Base-by-base conservation (phyloP, 1,140 invertebrate genomes). In the Cotesia chilonis region DNA sequence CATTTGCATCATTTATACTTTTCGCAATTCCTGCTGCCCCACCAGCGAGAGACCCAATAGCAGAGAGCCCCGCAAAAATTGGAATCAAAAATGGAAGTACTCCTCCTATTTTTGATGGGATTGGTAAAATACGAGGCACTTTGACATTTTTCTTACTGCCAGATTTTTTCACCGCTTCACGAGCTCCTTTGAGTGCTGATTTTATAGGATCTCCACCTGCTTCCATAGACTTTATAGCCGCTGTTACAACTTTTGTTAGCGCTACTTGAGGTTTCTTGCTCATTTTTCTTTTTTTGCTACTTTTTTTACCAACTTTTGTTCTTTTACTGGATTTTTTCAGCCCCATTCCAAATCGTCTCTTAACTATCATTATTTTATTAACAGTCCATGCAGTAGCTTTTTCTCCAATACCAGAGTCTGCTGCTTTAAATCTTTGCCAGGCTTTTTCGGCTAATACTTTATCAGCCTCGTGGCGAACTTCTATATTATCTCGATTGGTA, bases 391-490 rank as follows among this genome's bases (percentile, higher is more conserved):
- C 14, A 14, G 14, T 14, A 14, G 14, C 14, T 14, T 14, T 14
- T 14, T 14, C 14, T 14, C 14, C 14, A 14, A 14, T 14, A 14
- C 14, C 14, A 14, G 14, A 14, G 14, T 87, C 81, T 76, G 75
- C 81, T 20, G 84, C 74, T 71, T 80, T 79, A 37, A 86, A 77
- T 73, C 81, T 74, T 70, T 79, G 20, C 83, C 82, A 85, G 54
- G 85, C 86, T 74, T 78, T 80, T 38, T 84, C 75, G 57, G 78
- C 75, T 54, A 87, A 75, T 68, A 77, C 37, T 73, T 77, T 76
- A 80, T 87, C 85, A 59, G 86, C 87, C 7, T 74, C 74, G 69
- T 74, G 84, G 76, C 20, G 70, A 6, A 36, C 60, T 37, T 4
- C 9, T 37, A 63, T 3, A n/a, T 63, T 63, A 12, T 38, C 60